Evolutionary conservation across 2,113 vertebrate genomes (phyloP), one percentile per base, ranked within the genome.

Genomic region (Antigone vipio): DNA sequence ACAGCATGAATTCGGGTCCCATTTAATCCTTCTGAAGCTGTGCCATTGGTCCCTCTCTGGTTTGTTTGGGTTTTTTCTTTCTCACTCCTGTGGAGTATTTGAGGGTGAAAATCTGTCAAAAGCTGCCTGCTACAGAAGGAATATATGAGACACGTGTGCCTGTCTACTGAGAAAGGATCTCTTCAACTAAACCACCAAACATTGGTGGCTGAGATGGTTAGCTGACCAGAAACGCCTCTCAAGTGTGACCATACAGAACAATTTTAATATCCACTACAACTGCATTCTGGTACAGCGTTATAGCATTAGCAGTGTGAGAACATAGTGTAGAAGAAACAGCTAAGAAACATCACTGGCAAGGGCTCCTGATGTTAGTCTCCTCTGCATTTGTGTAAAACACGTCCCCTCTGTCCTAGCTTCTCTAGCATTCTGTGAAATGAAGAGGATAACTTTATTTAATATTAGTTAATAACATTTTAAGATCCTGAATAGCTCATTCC

Each of bases 61-160:
- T 47, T 17, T 14, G 6, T 35, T 56, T 32, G 9, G 1, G 9
- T 20, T 50, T 24, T 52, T 19, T 12, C 12, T 27, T 47, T 52
- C 27, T 68, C 6, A 9, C 15, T 74, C 17, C 34, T 32, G 5
- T 24, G 34, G 42, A 44, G 16, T 49, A 34, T 68, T 12, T 32
- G 34, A n/a, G 47, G 32, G 12, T 40, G 47, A n/a, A 52, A 69
- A 73, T 52, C n/a, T 7, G 7, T 27, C 55, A 19, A 40, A 66
- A 47, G 38, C 42, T 87, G 42, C 63, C 15, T 64, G 47, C 40
- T 88, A 3, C 8, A 13, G 40, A 16, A 60, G 38, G 44, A 22
- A 9, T 5, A 2, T 3, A 16, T 15, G 5, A 35, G 15, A 50
- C 26, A 9, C 3, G 9, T 5, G 2, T 9, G 26, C 15, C 5